A percentile compares a stretch with the other conserved stretches of the same genome.
These are phyloP conservation scores for Cephalotes varians DNA, from an alignment of 2,888 invertebrate genomes.

Conservation along the genomic window DNA sequence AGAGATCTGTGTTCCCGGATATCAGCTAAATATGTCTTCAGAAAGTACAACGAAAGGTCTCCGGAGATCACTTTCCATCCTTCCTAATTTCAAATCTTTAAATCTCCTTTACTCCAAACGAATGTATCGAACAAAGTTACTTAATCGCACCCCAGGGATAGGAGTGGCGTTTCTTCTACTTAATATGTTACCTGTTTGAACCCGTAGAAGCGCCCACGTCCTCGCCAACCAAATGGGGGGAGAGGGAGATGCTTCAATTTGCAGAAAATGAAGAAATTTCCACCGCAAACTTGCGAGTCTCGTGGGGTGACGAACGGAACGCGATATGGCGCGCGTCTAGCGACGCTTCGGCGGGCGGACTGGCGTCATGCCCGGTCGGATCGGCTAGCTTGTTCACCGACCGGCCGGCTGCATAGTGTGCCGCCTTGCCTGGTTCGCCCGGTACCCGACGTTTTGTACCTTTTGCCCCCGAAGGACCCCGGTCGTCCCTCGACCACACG, in stretches of 20 bases:
- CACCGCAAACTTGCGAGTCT: neutral
- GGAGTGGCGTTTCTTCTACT: neutral
- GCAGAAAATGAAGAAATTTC: neutral
- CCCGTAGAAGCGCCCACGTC: neutral
- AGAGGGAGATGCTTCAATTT: neutral
- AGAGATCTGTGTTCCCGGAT: neutral
- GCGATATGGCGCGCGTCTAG: conserved; percentile 53
- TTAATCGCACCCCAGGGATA: neutral
- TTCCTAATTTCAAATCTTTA: neutral
- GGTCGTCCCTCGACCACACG: conserved; percentile 67
- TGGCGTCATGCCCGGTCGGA: conserved; percentile 74
- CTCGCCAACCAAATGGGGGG: neutral
- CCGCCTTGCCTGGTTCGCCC: conserved; percentile 69
- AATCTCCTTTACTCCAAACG: neutral
- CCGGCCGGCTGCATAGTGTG: conserved; percentile 69
- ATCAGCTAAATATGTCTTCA: neutral
- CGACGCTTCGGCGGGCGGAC: conserved; percentile 65
- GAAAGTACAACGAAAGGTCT: neutral
- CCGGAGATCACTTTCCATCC: neutral
- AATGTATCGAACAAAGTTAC: neutral
- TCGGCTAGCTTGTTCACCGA: conserved; percentile 67
- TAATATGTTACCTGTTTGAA: conserved; percentile 18
- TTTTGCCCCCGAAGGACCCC: conserved; percentile 65
- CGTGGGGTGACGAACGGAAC: conserved; percentile 5
- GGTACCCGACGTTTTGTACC: conserved; percentile 63